A percentile compares a stretch with the other conserved stretches of the same genome.
Conservation (phyloP, 2,797 vertebrate genomes). For the Masticophis lateralis region DNA sequence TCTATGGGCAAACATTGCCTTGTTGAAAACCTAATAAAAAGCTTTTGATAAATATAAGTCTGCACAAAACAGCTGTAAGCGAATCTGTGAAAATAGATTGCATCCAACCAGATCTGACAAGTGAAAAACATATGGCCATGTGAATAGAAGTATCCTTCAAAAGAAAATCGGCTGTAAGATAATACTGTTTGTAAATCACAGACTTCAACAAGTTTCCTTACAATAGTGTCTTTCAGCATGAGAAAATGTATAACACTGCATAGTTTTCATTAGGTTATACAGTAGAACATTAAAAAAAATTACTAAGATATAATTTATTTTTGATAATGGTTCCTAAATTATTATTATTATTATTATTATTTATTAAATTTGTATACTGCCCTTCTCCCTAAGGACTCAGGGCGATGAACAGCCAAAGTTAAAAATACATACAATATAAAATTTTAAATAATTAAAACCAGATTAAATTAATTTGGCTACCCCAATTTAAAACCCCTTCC, state of each 20-base stretch:
- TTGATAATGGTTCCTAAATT: background rate
- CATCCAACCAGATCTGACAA: constrained; percentile 36
- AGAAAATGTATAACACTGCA: background rate
- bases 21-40: constrained; percentile 35
- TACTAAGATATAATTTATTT: background rate
- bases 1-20: constrained; percentile 35
- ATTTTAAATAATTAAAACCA: too few species aligned
- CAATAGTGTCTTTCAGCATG: background rate
- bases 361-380: too few species aligned
- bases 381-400: too few species aligned
- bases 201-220: background rate
- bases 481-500: too few species aligned
- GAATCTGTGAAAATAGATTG: constrained; percentile 26
- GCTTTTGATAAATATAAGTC: constrained; percentile 41
- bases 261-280: constrained; percentile 3
- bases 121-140: constrained; percentile 29
- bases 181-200: background rate
- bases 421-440: too few species aligned
- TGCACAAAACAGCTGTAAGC: constrained; percentile 49
- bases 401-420: too few species aligned
- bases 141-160: constrained; percentile 7
- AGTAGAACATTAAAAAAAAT: background rate
- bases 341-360: too few species aligned
- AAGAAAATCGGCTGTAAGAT: constrained; percentile 26
- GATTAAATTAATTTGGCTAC: too few species aligned